Percentiles rank a stretch among this genome's conserved stretches.
These are phyloP conservation scores for Raphicerus campestris DNA, from an alignment of 2,113 vertebrate genomes.

Conservation along the genomic window DNA sequence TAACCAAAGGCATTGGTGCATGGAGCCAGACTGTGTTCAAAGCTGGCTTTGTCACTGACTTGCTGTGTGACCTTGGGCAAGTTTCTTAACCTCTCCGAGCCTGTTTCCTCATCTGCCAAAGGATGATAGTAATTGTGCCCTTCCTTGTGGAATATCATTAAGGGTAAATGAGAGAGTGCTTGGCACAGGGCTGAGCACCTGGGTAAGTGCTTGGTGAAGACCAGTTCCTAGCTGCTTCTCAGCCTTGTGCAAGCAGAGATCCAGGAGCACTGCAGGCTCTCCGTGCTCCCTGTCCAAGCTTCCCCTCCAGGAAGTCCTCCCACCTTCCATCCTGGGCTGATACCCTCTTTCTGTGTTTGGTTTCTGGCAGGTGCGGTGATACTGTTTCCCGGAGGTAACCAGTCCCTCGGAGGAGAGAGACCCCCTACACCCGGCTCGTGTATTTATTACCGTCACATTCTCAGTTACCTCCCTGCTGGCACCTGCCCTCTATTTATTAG, in stretches of 20 bases:
- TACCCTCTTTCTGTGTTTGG: constrained; percentile 37
- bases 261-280: background rate
- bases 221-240: background rate
- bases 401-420: constrained; percentile 22
- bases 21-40: background rate
- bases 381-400: constrained; percentile 46
- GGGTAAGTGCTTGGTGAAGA: background rate
- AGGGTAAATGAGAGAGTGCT: background rate
- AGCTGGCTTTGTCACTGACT: background rate
- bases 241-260: background rate
- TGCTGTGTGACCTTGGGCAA: background rate
- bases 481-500: constrained; percentile 76
- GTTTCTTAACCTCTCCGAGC: background rate
- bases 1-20: background rate
- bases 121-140: background rate
- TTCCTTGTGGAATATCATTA: background rate
- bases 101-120: background rate
- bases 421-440: constrained; percentile 41
- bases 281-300: background rate
- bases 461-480: constrained; percentile 58
- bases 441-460: constrained; percentile 70
- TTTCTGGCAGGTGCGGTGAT: constrained; percentile 56
- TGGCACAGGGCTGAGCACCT: background rate
- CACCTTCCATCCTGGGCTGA: background rate
- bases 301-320: background rate